Percentiles rank a stretch among this genome's conserved stretches.
phyloP scores from a whole-genome alignment of 1,140 invertebrate species.

The Dendrolimus kikuchii region DNA sequence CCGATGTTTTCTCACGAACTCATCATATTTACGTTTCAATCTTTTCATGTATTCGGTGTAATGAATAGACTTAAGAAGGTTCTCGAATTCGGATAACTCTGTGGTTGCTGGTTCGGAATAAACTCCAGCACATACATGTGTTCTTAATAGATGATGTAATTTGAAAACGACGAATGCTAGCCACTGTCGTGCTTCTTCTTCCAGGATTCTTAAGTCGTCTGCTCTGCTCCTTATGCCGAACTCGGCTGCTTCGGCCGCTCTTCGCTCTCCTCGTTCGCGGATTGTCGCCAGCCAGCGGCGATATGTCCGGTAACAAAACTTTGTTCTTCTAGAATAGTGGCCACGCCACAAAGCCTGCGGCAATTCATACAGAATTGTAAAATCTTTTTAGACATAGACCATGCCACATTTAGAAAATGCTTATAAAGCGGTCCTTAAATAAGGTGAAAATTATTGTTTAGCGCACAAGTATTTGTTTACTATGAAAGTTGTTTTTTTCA shows the following conservation, averaged over 20 bases:
- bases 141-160: slow-evolving; percentile 64
- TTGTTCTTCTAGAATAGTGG: slow-evolving; percentile 49
- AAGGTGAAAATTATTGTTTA: too few relatives aligned
- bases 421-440: too few relatives aligned
- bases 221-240: slow-evolving; percentile 50
- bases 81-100: slow-evolving; percentile 61
- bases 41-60: slow-evolving; percentile 64
- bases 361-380: slow-evolving; percentile 6
- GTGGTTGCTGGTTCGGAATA: slow-evolving; percentile 50
- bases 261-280: slow-evolving; percentile 45
- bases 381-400: too few relatives aligned
- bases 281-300: slow-evolving; percentile 54
- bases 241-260: slow-evolving; percentile 48
- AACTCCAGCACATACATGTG: slow-evolving; percentile 51
- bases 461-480: too few relatives aligned
- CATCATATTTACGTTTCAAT: slow-evolving; percentile 57
- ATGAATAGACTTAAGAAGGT: slow-evolving; percentile 57
- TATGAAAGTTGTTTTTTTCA: too few relatives aligned
- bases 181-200: slow-evolving; percentile 60
- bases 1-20: slow-evolving; percentile 50
- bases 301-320: slow-evolving; percentile 58
- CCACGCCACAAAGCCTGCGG: slow-evolving; percentile 56
- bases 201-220: slow-evolving; percentile 51
- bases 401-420: too few relatives aligned
- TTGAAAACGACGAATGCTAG: slow-evolving; percentile 66